Conservation (phyloP, 92 coral and sea anemone genomes). For the Desmophyllum pertusum region DNA sequence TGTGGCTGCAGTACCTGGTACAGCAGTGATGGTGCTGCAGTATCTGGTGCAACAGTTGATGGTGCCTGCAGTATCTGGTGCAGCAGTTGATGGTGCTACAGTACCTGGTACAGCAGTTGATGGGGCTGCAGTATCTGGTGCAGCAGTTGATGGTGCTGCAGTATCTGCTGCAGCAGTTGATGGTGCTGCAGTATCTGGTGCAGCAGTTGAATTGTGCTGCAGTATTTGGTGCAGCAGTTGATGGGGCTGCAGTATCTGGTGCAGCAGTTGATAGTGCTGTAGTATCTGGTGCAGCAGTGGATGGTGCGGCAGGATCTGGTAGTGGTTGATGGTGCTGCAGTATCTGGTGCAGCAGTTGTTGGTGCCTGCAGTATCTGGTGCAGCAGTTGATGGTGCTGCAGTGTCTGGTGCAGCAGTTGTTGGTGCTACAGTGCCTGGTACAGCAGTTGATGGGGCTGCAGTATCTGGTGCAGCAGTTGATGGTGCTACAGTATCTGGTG, state of each 20-base stretch:
- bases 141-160: not conserved
- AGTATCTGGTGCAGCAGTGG: not conserved
- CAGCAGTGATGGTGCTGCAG: not conserved
- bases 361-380: not conserved
- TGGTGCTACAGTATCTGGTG: not conserved
- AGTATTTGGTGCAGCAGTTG: not conserved
- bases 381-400: not conserved
- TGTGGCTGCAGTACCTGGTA: not conserved
- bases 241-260: not conserved
- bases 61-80: not conserved
- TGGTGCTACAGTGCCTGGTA: not conserved
- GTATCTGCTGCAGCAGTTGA: not conserved
- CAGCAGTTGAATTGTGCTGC: not conserved
- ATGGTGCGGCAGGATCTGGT: not conserved
- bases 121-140: not conserved
- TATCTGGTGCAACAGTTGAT: not conserved
- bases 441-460: not conserved
- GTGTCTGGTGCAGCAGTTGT: not conserved
- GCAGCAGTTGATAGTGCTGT: constrained; percentile 1
- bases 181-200: not conserved
- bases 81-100: not conserved
- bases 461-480: not conserved
- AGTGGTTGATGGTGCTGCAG: not conserved
- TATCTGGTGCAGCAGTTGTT: not conserved
- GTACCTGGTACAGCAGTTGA: not conserved